Evolutionary conservation across 1,140 invertebrate species (phyloP).

Genomic region (Leptestheria dahalacensis): DNA sequence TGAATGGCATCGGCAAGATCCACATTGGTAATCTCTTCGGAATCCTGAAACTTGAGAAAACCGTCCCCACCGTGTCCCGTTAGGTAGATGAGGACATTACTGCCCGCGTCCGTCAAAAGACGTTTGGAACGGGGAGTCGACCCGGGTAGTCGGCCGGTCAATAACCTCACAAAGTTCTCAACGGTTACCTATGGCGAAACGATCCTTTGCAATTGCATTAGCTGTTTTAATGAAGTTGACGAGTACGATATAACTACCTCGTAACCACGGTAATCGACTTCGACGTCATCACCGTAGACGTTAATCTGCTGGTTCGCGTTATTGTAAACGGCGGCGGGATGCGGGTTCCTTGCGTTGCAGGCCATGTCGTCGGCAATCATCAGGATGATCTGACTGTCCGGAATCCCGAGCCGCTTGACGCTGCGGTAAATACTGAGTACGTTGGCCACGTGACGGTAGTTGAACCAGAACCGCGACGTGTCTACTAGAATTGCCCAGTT

Average conservation of each 20-base stretch:
- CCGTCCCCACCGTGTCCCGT: constrained; percentile 90
- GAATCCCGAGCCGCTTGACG: constrained; percentile 92
- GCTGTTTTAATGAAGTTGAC: not conserved
- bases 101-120: constrained; percentile 87
- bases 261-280: constrained; percentile 97
- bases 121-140: constrained; percentile 90
- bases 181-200: constrained; percentile 57
- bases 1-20: constrained; percentile 96
- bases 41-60: constrained; percentile 98
- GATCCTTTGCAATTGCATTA: not conserved
- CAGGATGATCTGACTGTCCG: constrained; percentile 82
- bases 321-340: constrained; percentile 95
- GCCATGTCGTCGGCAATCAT: constrained; percentile 99
- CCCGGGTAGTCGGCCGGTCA: constrained; percentile 78
- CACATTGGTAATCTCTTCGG: constrained; percentile 97
- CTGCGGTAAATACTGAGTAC: constrained; percentile 95
- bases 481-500: constrained; percentile 99
- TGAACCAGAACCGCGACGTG: constrained; percentile 98
- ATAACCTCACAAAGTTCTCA: constrained; percentile 91
- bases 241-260: constrained; percentile 54
- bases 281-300: constrained; percentile 97
- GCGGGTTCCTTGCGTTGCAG: constrained; percentile 92
- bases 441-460: constrained; percentile 98
- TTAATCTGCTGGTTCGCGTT: constrained; percentile 96
- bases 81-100: constrained; percentile 94